Evolutionary conservation across 2,797 vertebrate species (phyloP).

Genomic region (Hapalemur alaotrensis): DNA sequence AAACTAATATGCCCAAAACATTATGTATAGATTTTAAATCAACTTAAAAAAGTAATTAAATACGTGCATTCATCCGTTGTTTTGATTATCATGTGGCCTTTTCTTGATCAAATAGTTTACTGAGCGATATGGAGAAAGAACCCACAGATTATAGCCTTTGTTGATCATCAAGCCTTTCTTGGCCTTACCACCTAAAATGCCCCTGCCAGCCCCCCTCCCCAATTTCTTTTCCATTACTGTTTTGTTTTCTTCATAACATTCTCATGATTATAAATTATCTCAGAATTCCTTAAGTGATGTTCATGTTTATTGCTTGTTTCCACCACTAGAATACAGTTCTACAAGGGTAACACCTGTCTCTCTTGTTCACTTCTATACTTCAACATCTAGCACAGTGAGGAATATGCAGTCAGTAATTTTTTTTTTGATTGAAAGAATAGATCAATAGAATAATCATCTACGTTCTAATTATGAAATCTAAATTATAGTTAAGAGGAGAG

Average conservation of each 20-base stretch:
- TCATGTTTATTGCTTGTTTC: not conserved
- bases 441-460: conserved; percentile 7
- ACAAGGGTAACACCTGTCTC: not conserved
- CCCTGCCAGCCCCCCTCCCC: not conserved
- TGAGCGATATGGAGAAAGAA: not conserved
- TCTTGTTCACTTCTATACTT: not conserved
- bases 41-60: not conserved
- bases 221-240: not conserved
- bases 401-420: not conserved
- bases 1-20: not conserved
- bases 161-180: not conserved
- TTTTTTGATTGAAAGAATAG: conserved; percentile 34
- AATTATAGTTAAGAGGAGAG: not conserved
- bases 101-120: conserved; percentile 27
- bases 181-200: not conserved
- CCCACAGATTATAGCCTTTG: not conserved
- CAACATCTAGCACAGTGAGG: not conserved
- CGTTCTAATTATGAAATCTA: conserved; percentile 13
- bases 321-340: not conserved
- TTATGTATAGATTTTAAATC: not conserved
- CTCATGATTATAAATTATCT: not conserved
- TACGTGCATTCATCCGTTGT: not conserved
- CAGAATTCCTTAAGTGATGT: not conserved
- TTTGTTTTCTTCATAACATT: not conserved
- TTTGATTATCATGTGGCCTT: not conserved